Evolutionary conservation across 2,888 invertebrate species (phyloP), one percentile per base, ranked within the genome.

Genomic region (Syritta pipiens): DNA sequence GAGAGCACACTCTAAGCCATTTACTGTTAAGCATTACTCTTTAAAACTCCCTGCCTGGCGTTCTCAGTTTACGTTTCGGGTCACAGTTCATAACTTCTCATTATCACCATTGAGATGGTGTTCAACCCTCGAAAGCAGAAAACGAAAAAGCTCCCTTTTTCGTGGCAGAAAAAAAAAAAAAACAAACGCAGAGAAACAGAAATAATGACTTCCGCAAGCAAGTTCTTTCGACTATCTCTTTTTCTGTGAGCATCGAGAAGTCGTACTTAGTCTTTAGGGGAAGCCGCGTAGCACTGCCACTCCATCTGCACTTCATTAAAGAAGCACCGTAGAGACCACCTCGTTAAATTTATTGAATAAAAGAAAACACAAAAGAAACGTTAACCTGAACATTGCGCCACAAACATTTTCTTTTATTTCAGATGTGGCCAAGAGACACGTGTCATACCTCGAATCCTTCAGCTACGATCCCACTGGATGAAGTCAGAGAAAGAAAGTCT

Each of bases 401-500:
- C n/a, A n/a, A n/a, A n/a, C n/a, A n/a, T n/a, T n/a, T n/a, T 69
- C 83, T 87, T 89, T 10, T 86, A 92, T 82, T 89, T 9, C 86
- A 93, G 94, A 88, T 98, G 98, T 89, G 98, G 98, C 12, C 98
- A 98, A 90, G 99, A 99, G 90, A 97, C 97, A 74, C 92, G 98
- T 83, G 97, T 99, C 60, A 97, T 99, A 88, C 99, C 98, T 57
- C 92, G 99, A 84, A 94, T 99, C 85, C 92, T 99, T 82, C 97
- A 97, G 89, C 94, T 99, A 92, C 93, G 97, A 82, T 94, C 95
- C 85, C 97, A 98, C 88, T 99, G 98, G 99, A 91, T 95, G 84
- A 96, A 95, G 88, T 97, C 97, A 72, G 95, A 96, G 86, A 96
- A 96, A 89, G 98, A 98, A 89, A 94, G 93, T 83, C 90, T 96